Conservation (phyloP, 2,888 invertebrate species). For the Machimus rusticus region DNA sequence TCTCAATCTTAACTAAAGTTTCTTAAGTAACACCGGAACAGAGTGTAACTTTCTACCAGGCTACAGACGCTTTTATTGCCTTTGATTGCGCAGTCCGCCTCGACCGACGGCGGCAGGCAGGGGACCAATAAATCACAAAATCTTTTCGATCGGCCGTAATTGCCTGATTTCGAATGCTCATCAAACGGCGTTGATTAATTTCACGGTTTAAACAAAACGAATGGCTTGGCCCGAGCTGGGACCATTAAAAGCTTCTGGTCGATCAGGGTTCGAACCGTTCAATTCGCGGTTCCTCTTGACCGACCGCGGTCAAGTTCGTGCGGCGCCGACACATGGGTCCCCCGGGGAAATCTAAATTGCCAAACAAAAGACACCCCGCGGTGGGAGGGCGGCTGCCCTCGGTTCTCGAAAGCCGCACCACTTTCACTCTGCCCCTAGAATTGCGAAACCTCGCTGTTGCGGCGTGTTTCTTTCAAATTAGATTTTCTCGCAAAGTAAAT, state of each 20-base stretch:
- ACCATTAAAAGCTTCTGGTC: neutral
- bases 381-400: neutral
- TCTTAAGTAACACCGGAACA: neutral
- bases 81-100: neutral
- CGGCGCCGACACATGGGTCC: neutral
- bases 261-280: neutral
- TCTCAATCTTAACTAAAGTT: neutral
- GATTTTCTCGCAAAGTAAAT: neutral
- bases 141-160: slow-evolving; percentile 3
- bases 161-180: slow-evolving; percentile 12
- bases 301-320: neutral
- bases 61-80: neutral
- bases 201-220: slow-evolving; percentile 11
- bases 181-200: slow-evolving; percentile 21
- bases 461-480: neutral
- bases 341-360: neutral
- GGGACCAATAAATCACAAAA: neutral
- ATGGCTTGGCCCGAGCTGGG: neutral
- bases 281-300: neutral
- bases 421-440: neutral
- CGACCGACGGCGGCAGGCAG: neutral
- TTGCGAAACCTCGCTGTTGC: neutral
- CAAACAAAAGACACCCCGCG: neutral
- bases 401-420: neutral
- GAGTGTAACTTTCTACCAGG: neutral